phyloP scores from a whole-genome alignment of 2,888 invertebrate genomes.

The Drosophila austrosaltans region DNA sequence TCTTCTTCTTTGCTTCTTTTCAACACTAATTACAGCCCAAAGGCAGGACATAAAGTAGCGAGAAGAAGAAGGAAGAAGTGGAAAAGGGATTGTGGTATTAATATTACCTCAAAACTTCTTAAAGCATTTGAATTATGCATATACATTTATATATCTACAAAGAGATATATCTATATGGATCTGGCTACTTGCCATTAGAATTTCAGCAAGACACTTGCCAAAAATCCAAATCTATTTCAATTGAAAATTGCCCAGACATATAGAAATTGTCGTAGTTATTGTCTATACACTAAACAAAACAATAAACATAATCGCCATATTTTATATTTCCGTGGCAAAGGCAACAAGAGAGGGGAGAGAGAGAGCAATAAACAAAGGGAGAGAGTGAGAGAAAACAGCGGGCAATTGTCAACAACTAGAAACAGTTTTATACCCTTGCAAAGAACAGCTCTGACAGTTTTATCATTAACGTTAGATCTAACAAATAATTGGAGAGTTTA shows the following conservation, averaged over 20 bases:
- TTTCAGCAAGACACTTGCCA: conserved; percentile 54
- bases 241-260: conserved; percentile 70
- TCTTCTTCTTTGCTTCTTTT: conserved; percentile 7
- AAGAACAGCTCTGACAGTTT: background rate
- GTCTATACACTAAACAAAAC: conserved; percentile 46
- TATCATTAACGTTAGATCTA: background rate
- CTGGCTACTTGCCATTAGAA: conserved; percentile 49
- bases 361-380: background rate
- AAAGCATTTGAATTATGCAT: conserved; percentile 66
- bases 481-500: background rate
- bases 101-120: conserved; percentile 11
- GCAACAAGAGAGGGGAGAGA: conserved; percentile 39
- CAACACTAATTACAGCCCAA: conserved; percentile 7
- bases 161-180: conserved; percentile 30
- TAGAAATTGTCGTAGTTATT: conserved; percentile 17
- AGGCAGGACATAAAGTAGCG: background rate
- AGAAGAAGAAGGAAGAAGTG: background rate
- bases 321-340: conserved; percentile 72
- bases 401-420: conserved; percentile 16
- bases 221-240: conserved; percentile 68
- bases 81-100: background rate
- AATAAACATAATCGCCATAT: conserved; percentile 75
- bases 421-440: conserved; percentile 5
- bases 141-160: conserved; percentile 49
- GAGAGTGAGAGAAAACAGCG: conserved; percentile 27